These are phyloP conservation scores for Neopipo cinnamomea DNA, from an alignment of 2,113 vertebrate genomes.

Conservation along the genomic window DNA sequence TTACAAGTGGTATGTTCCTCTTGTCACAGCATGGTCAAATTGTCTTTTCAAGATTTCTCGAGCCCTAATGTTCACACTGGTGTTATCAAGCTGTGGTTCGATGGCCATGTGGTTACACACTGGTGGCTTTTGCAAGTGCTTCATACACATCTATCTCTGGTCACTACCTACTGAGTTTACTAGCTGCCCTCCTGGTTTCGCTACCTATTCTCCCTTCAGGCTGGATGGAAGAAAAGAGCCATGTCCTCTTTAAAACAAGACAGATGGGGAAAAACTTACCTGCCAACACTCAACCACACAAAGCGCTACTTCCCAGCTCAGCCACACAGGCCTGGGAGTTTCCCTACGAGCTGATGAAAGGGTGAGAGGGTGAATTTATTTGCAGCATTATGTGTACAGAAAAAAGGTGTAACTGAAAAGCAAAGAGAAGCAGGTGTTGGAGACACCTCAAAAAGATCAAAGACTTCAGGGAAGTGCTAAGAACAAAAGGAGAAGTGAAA, in stretches of 20 bases:
- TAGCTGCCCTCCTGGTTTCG: background rate
- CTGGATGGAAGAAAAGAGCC: background rate
- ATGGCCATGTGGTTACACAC: background rate
- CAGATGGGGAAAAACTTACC: background rate
- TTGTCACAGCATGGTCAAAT: background rate
- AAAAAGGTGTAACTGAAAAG: background rate
- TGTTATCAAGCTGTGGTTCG: background rate
- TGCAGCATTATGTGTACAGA: accelerated
- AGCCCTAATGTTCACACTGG: background rate
- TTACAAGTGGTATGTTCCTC: background rate
- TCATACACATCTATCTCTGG: background rate
- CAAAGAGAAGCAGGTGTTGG: background rate
- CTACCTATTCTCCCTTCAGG: background rate
- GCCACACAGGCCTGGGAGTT: accelerated
- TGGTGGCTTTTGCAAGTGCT: accelerated
- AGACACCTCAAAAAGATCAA: background rate
- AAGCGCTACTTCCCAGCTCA: background rate
- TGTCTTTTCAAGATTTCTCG: background rate
- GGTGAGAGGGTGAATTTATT: background rate
- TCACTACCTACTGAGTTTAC: background rate
- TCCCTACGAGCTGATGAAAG: background rate
- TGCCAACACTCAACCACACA: background rate
- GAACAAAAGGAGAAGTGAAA: background rate
- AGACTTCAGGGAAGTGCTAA: background rate
- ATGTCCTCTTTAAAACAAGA: background rate